Conservation (phyloP, 1,140 invertebrate genomes). For the Temnothorax curvispinosus region DNA sequence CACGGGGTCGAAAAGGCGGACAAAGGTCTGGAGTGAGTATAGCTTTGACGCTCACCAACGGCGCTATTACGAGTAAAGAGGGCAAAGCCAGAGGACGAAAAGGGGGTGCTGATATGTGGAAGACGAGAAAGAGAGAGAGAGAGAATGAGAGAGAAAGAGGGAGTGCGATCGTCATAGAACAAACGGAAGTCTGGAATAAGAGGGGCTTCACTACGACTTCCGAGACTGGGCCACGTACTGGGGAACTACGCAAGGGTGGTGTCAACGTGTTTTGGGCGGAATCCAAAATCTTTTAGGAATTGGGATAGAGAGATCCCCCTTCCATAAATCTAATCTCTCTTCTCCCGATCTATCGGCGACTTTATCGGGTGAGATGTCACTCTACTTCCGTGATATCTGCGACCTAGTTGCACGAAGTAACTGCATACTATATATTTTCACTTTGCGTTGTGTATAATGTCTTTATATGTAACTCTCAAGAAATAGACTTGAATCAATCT, state of each 20-base stretch:
- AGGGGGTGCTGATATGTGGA: background rate
- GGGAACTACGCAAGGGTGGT: constrained; percentile 17
- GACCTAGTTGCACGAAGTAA: background rate
- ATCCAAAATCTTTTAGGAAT: constrained; percentile 60
- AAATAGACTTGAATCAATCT: background rate
- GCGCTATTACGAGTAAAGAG: constrained; percentile 61
- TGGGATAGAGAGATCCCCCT: constrained; percentile 26
- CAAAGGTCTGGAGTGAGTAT: constrained; percentile 62
- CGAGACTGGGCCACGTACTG: constrained; percentile 23
- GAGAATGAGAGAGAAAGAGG: background rate
- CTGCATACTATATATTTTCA: background rate
- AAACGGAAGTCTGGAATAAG: background rate
- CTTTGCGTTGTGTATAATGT: background rate
- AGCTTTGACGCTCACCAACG: constrained; percentile 36
- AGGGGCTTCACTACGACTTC: constrained; percentile 39
- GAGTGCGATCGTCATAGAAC: background rate
- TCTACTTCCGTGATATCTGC: background rate
- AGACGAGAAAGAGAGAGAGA: background rate
- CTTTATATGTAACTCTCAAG: background rate
- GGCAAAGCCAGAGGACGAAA: constrained; percentile 27
- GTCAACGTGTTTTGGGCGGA: constrained; percentile 49
- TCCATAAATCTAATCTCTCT: constrained; percentile 34
- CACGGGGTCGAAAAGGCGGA: constrained; percentile 67
- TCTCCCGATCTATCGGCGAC: constrained; percentile 5
- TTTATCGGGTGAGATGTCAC: background rate